Evolutionary conservation across 2,888 invertebrate species (phyloP), one percentile per base, ranked within the genome.

Genomic region (Caenorhabditis zanzibari): DNA sequence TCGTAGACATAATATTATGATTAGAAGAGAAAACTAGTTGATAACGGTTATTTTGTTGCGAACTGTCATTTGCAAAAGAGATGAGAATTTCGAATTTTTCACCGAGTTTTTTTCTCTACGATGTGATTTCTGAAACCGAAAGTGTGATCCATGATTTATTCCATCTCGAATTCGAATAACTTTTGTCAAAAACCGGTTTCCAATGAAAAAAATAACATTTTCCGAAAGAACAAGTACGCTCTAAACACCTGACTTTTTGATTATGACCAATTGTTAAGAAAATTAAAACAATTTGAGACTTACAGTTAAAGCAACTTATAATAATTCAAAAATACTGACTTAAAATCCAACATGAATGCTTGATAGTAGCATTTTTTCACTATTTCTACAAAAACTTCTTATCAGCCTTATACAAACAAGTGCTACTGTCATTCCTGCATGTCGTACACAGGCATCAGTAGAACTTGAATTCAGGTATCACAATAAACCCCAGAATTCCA

Each of bases 1-100:
- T 38, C 4, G 22, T 41, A 22, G 41, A 28, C 47, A 64, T 22
- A 58, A 58, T 58, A 63, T 52, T 66, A 66, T 66, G 49, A 52
- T 66, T 66, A 66, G 66, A 32, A 22, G 24, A 44, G 16, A 47
- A 61, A 28, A 28, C 32, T 10, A 61, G 24, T 22, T 64, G 64
- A 64, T 64, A 64, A 64, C 28, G 28, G 7, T 47, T 63, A 26
- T 63, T 63, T 44, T 64, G 64, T 64, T 47, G 64, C 64, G 64
- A 47, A 64, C 61, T 61, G 4, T 12, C 14, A 41, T 22, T 52
- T 59, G 9, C 10, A 41, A 16, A 24, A 41, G 14, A 26, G 22
- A 26, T 2, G 16, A 44, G 14, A 44, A 16, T 12, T 44, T 5
- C 16, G 44, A 12, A 44, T 44, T 44, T 44, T 14, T 44, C 14